phyloP scores from a whole-genome alignment of 2,113 vertebrate genomes.

The Pteruthius melanotis region DNA sequence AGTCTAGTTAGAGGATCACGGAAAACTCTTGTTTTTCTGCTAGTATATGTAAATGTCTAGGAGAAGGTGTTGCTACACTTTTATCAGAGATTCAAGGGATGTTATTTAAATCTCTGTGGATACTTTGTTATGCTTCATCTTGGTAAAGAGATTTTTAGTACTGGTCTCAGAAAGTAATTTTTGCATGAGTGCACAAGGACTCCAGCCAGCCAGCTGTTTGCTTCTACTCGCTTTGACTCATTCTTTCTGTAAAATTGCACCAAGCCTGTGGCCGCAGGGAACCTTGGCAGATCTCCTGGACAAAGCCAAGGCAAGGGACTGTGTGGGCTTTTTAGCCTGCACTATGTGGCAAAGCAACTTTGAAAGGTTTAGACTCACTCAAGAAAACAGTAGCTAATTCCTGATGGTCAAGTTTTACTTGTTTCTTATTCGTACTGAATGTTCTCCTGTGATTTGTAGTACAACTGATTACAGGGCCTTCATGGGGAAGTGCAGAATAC shows the following conservation, averaged over 20 bases:
- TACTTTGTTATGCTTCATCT: background rate
- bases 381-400: background rate
- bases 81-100: background rate
- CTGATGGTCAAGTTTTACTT: background rate
- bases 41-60: background rate
- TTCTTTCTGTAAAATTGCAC: background rate
- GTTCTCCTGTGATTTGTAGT: background rate
- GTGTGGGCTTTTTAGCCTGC: background rate
- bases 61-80: background rate
- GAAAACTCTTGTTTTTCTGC: background rate
- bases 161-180: background rate
- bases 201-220: background rate
- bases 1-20: background rate
- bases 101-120: background rate
- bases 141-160: background rate
- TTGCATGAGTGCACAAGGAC: background rate
- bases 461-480: background rate
- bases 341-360: background rate
- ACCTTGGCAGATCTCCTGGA: background rate
- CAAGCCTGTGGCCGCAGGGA: background rate
- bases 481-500: background rate
- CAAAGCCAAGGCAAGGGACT: background rate
- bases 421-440: background rate
- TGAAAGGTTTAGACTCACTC: background rate
- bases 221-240: background rate